Conservation (phyloP, 2,797 vertebrate genomes). For the Labeo calbasu region DNA sequence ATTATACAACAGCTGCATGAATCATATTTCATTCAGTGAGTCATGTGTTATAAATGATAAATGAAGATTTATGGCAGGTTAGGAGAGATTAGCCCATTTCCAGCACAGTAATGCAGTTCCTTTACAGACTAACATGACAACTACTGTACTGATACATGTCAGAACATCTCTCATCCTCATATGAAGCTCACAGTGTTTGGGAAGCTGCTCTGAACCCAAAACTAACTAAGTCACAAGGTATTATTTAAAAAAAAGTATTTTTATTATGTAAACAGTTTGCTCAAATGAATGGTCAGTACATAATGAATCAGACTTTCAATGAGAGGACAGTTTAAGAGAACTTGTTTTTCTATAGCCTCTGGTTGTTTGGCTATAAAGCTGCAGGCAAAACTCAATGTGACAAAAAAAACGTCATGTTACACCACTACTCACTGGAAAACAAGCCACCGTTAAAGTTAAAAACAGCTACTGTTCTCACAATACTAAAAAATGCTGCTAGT, state of each 20-base stretch:
- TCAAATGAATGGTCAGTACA: background rate
- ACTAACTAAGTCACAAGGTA: background rate
- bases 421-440: background rate
- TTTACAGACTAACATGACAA: background rate
- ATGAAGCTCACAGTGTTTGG: background rate
- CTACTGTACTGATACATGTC: background rate
- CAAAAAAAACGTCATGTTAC: background rate
- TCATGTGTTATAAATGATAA: slow-evolving; percentile 9
- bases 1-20: slow-evolving; percentile 36
- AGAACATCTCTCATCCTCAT: background rate
- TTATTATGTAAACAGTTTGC: too few relatives aligned
- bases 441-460: background rate
- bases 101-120: background rate
- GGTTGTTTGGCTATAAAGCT: background rate
- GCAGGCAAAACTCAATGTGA: background rate
- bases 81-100: slow-evolving; percentile 13
- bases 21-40: slow-evolving; percentile 30
- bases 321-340: background rate
- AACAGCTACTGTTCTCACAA: background rate
- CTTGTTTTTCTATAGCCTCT: background rate
- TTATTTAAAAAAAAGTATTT: background rate
- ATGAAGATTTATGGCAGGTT: slow-evolving; percentile 6
- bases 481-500: background rate
- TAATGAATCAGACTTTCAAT: background rate
- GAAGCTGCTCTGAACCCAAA: background rate